phyloP scores from a whole-genome alignment of 2,888 invertebrate genomes.

The Ophioninae sp. region DNA sequence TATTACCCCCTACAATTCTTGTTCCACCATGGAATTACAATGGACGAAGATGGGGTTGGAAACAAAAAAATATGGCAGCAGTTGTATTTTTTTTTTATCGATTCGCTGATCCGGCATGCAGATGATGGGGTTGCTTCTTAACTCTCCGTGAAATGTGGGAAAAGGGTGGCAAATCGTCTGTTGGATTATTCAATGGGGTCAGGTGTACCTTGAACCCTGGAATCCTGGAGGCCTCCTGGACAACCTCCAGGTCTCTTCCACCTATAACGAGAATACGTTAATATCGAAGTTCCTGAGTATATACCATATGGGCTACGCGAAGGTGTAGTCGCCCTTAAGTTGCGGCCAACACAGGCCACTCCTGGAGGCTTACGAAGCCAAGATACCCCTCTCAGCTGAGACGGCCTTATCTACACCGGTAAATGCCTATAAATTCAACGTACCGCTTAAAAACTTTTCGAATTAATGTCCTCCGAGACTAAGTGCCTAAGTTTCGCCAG shows the following conservation, averaged over 20 bases:
- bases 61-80: neutral
- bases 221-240: neutral
- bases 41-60: neutral
- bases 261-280: neutral
- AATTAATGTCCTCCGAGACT: neutral
- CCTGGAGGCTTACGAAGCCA: neutral
- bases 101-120: too few relatives aligned
- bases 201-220: neutral
- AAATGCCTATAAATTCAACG: neutral
- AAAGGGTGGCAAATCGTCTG: conserved; percentile 2
- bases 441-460: neutral
- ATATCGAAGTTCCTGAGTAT: conserved; percentile 1
- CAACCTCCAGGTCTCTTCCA: neutral
- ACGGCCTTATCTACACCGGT: neutral
- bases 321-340: neutral
- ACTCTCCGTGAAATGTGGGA: neutral
- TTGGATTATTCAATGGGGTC: conserved; percentile 8
- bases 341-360: neutral
- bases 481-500: neutral
- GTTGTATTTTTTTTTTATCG: too few relatives aligned
- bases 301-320: neutral
- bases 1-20: neutral
- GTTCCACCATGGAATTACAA: neutral
- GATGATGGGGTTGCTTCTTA: neutral
- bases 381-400: neutral